Conservation (phyloP, 2,113 vertebrate species). For the Leucosticte australis region DNA sequence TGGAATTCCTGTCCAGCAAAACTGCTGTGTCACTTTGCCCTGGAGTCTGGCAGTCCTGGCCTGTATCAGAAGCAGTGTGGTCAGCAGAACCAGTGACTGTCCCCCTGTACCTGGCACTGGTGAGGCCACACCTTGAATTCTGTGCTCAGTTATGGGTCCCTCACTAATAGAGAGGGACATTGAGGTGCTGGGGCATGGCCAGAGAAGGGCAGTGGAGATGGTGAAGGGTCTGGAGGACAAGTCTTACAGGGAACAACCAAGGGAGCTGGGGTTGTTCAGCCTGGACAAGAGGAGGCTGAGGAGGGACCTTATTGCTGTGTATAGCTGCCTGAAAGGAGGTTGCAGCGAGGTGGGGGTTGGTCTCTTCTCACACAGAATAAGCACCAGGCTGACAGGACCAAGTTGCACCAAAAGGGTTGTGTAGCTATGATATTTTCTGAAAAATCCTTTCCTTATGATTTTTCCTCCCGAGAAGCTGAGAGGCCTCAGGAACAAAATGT, state of each 20-base stretch:
- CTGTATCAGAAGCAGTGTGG: neutral
- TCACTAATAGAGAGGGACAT: neutral
- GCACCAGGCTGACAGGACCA: neutral
- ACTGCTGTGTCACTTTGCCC: neutral
- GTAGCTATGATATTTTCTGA: too few relatives aligned
- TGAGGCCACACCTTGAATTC: neutral
- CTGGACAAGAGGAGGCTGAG: neutral
- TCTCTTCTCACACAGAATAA: neutral
- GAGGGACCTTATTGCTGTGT: neutral
- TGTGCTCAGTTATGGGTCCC: neutral
- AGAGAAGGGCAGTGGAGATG: neutral
- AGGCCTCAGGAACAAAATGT: too few relatives aligned
- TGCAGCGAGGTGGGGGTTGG: rapidly evolving
- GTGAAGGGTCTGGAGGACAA: neutral
- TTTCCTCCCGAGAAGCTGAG: too few relatives aligned
- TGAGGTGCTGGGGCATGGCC: neutral
- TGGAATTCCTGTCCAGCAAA: neutral
- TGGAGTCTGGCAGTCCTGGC: neutral
- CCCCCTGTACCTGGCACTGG: rapidly evolving
- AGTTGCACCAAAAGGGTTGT: neutral
- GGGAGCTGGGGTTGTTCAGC: neutral
- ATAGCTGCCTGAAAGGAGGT: neutral
- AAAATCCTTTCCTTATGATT: too few relatives aligned
- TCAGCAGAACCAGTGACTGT: neutral
- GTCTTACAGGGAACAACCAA: neutral